Evolutionary conservation across 2,113 vertebrate genomes (phyloP), one percentile per base, ranked within the genome.

Genomic region (Clarias gariepinus): DNA sequence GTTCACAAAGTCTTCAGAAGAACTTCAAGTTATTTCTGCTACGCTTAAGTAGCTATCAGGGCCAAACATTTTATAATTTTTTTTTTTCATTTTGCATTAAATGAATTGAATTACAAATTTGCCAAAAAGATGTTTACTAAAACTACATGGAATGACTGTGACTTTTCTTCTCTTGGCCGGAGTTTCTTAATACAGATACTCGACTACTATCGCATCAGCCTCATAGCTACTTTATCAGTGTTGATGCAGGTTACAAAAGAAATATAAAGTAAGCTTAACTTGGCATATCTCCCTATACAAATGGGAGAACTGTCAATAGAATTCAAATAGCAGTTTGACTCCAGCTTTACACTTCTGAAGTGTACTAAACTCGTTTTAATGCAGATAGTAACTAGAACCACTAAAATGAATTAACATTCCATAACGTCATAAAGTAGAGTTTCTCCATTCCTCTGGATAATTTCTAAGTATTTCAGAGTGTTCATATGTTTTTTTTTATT

Each of bases 281-380:
- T 91, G 87, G 86, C 87, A 85, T 89, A 88, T 91, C 90, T 91
- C 90, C 90, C 89, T 83, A 87, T 87, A 91, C 84, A 91, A 91
- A 91, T n/a, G 90, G 90, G 90, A 91, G 90, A 89, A 86, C 89
- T 64, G 86, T 88, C 87, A 87, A 86, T 90, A 86, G 87, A 88
- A 87, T 91, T 87, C 85, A 88, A 91, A 89, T 82, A 87, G 90
- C 90, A 88, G 85, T 64, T 88, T 88, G 85, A 89, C 87, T 88
- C 90, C 89, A 88, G 89, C 82, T 87, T 88, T 90, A 89, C 90
- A 91, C 90, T 91, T 91, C 90, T 89, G 86, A 91, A 91, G 90
- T 91, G 89, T 89, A 91, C 90, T 87, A 90, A 90, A 89, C 87
- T 89, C 85, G 76, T 89, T 86, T 90, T 91, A 84, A 89, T 88